Evolutionary conservation across 2,888 invertebrate genomes (phyloP).

Genomic region (Polylopha cassiicola): DNA sequence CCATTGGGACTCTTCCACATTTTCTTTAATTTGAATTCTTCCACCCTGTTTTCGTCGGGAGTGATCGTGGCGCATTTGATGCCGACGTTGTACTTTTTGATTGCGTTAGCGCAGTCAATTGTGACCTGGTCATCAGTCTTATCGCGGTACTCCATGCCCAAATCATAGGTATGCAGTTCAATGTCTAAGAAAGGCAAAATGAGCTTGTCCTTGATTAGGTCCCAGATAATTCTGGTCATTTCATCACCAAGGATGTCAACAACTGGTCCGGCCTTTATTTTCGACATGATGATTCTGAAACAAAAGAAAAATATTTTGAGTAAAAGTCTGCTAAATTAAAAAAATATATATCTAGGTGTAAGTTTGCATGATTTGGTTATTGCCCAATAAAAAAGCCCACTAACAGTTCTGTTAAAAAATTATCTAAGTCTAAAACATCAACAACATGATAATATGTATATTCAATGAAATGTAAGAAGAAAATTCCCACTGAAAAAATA

Average conservation of each 20-base stretch:
- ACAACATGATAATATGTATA: no score
- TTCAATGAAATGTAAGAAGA: no score
- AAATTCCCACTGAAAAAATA: no score
- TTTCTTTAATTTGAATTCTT: constrained; percentile 90
- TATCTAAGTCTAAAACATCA: no score
- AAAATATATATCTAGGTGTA: no score
- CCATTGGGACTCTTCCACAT: constrained; percentile 96
- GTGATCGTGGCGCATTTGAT: constrained; percentile 99
- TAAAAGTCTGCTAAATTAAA: no score
- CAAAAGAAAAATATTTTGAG: constrained; percentile 25
- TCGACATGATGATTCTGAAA: constrained; percentile 64
- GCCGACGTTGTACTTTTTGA: constrained; percentile 98
- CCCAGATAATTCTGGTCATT: constrained; percentile 99
- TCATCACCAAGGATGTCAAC: constrained; percentile 97
- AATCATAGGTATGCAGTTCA: constrained; percentile 94
- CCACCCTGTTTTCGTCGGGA: constrained; percentile 96
- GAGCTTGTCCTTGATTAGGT: constrained; percentile 96
- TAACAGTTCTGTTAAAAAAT: no score
- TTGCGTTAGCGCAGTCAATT: constrained; percentile 96
- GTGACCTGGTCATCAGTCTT: constrained; percentile 97
- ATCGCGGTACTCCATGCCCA: constrained; percentile 97
- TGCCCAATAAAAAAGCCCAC: no score
- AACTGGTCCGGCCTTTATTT: constrained; percentile 90
- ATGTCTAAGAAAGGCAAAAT: constrained; percentile 97
- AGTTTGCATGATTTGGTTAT: no score